Conservation (phyloP, 64 coral and sea anemone species). For the Actinia equina region DNA sequence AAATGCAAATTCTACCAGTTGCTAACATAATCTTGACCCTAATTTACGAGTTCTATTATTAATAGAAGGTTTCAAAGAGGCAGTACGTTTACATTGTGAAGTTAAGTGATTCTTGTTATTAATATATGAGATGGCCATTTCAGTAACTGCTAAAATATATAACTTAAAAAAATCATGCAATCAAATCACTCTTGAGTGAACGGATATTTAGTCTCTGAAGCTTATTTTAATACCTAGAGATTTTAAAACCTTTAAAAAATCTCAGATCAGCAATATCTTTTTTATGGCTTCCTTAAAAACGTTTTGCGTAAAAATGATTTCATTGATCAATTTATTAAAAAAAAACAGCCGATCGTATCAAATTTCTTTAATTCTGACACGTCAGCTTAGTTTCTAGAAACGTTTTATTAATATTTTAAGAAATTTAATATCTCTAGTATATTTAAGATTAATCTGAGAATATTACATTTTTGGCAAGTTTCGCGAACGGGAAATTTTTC, state of each 20-base stretch:
- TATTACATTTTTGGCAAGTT: neutral
- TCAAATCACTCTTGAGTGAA: no score
- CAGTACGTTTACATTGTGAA: neutral
- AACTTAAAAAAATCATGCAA: no score
- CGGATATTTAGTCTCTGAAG: no score
- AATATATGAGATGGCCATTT: neutral
- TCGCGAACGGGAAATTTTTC: neutral
- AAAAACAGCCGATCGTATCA: neutral
- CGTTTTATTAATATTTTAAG: neutral
- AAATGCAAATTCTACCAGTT: constrained; percentile 7
- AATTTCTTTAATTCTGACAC: constrained; percentile 5
- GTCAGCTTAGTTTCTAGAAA: neutral
- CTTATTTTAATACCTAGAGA: no score
- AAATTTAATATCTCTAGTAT: neutral
- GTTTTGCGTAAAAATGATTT: neutral
- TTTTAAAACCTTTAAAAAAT: no score
- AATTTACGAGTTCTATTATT: neutral
- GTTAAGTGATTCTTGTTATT: neutral
- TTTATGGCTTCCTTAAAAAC: neutral
- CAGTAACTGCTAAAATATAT: no score
- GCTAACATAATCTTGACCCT: neutral
- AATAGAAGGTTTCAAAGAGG: neutral
- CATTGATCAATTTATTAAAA: no score
- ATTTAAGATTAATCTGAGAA: neutral
- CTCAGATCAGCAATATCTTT: no score